Evolutionary conservation across 2,113 vertebrate genomes (phyloP), one percentile per base, ranked within the genome.

Genomic region (Protobothrops mucrosquamatus): DNA sequence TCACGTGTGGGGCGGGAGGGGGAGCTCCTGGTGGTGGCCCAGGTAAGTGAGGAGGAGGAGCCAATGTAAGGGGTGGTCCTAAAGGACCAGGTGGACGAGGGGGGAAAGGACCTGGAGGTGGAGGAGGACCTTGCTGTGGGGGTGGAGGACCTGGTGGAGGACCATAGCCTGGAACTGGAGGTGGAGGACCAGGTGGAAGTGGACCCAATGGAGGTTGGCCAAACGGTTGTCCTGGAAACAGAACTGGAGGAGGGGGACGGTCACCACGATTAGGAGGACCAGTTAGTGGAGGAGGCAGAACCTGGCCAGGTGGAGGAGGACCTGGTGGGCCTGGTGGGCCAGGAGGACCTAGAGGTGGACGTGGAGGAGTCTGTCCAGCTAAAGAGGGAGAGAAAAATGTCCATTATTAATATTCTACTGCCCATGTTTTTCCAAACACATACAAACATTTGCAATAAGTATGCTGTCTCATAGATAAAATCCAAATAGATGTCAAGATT

Each of bases 21-120:
- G 99, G 99, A 89, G 98, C 99, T 95, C 99, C 99, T 91, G 99
- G 99, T 8, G 99, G 99, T 81, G 99, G 99, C 89, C 99, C 99
- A 89, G 98, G 98, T 98, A 99, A 98, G 97, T 99, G 99, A 69
- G 99, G 99, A 94, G 99, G 99, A 93, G 99, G 99, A 89, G 98
- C 99, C 90, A 99, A 97, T 96, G 98, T 98, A 97, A 99, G 98
- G 61, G 99, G 99, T 3, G 99, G 99, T 85, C 99, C 99, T 81
- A 99, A 98, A 43, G 99, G 99, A 57, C 99, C 99, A 59, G 99
- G 99, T 0, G 99, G 99, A 43, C 99, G 99, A 94, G 98, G 99
- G 92, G 99, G 99, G 95, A 99, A 99, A 69, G 98, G 99, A 90
- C 99, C 99, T 2, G 99, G 99, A 91, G 99, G 99, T 91, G 99